Base-by-base conservation (phyloP, 2,797 vertebrate genomes). In the Sebastes kiyomatsui region DNA sequence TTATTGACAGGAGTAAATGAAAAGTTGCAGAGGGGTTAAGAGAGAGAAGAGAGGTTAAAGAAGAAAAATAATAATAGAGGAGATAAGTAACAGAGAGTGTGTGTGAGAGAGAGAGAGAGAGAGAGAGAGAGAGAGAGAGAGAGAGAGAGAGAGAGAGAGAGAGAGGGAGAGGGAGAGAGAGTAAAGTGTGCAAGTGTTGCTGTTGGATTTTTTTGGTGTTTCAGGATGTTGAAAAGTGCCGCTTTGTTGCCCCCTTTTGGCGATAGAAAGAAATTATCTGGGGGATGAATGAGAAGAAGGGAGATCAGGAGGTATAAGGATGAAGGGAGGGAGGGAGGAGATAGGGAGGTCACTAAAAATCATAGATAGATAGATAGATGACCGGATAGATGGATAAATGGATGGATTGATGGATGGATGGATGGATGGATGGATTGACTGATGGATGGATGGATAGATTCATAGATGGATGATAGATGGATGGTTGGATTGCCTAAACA, bases 241-340 rank as follows among this genome's bases (percentile, higher is more conserved):
- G n/a, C 92, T 80, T 56, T 93, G 87, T 85, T 78, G 92, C 93
- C 93, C 85, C 87, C 92, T 86, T 75, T 90, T 88, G 93, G 91
- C 30, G 10, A 22, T 8, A 54, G 33, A 82, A 59, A 32, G 87
- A 87, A 87, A 38, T 83, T 6, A 74, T 77, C 11, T 25, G 58
- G 32, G 54, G 32, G 38, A 20, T 13, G 35, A 5, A 32, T 7
- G 12, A 22, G 18, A 16, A 2, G 12, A 20, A 6, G 9, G 62
- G 23, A 1, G 27, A 22, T 32, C 2, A 9, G 13, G 14, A n/a
- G 9, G 14, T 27, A 11, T 10, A 14, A n/a, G 49, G 49, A n/a
- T 14, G 7, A 25, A 12, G 11, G 27, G 7, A n/a, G 32, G 12
- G 12, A 2, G 6, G 7, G 18, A 10, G 49, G 7, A n/a, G 55